phyloP scores from a whole-genome alignment of 2,797 vertebrate genomes.

The Crenichthys baileyi region DNA sequence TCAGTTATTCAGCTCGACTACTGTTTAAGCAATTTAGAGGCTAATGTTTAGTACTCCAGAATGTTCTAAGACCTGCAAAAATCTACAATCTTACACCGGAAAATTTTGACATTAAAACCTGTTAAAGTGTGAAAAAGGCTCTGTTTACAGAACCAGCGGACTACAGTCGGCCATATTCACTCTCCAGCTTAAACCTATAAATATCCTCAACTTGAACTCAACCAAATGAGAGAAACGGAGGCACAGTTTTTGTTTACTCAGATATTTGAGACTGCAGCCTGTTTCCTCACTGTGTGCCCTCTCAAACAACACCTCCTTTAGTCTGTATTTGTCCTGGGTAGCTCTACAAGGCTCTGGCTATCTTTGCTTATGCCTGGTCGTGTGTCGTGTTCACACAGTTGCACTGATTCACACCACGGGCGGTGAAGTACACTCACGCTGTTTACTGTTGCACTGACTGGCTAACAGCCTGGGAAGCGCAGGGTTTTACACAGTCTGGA shows the following conservation, averaged over 20 bases:
- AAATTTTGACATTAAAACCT: background rate
- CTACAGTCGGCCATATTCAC: background rate
- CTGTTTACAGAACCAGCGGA: background rate
- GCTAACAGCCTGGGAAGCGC: background rate
- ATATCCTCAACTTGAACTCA: background rate
- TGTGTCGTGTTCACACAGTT: constrained; percentile 19
- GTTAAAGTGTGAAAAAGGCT: background rate
- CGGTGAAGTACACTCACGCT: constrained; percentile 2
- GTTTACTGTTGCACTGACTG: constrained; percentile 6
- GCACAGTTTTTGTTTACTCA: constrained; percentile 10
- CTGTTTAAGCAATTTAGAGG: background rate
- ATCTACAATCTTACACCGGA: background rate
- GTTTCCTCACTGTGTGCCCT: constrained; percentile 20
- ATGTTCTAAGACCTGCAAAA: background rate
- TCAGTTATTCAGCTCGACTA: background rate
- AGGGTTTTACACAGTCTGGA: background rate
- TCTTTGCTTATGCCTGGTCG: background rate
- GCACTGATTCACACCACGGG: constrained; percentile 23
- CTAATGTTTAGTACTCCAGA: background rate
- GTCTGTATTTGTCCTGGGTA: constrained; percentile 26
- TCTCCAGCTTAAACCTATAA: background rate
- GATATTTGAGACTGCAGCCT: constrained; percentile 15
- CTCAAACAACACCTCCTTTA: constrained; percentile 2
- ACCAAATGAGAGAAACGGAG: background rate
- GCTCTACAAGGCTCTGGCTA: constrained; percentile 13